These are phyloP conservation scores for Octopus sinensis DNA, from an alignment of 1,140 invertebrate species.

Conservation along the genomic window DNA sequence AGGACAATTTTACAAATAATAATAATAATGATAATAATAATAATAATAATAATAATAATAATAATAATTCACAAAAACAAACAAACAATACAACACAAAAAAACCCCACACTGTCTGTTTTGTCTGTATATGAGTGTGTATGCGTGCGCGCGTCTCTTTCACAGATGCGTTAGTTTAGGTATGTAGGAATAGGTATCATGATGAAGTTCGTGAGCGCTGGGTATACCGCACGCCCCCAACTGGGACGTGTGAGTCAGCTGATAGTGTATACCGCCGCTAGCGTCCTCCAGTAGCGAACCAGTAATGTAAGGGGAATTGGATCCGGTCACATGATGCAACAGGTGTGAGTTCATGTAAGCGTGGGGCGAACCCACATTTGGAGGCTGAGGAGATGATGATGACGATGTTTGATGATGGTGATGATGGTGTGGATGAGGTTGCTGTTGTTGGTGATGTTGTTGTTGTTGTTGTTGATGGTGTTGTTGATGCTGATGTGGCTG, in stretches of 20 bases:
- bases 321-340: background rate
- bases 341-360: background rate
- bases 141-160: background rate
- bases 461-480: constrained; percentile 13
- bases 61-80: too few relatives aligned
- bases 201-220: constrained; percentile 26
- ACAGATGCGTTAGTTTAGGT: constrained; percentile 42
- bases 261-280: constrained; percentile 22
- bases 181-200: constrained; percentile 38
- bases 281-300: background rate
- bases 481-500: constrained; percentile 12
- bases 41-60: too few relatives aligned
- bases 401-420: background rate
- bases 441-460: background rate
- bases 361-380: background rate
- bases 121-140: too few relatives aligned
- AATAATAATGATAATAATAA: too few relatives aligned
- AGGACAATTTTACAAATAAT: too few relatives aligned
- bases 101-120: too few relatives aligned
- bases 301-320: background rate
- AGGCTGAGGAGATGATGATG: background rate
- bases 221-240: constrained; percentile 28
- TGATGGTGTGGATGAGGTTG: background rate
- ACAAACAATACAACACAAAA: too few relatives aligned
- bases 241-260: constrained; percentile 26